These are phyloP conservation scores for Chrysocyon brachyurus DNA, from an alignment of 2,797 vertebrate genomes.

Conservation along the genomic window DNA sequence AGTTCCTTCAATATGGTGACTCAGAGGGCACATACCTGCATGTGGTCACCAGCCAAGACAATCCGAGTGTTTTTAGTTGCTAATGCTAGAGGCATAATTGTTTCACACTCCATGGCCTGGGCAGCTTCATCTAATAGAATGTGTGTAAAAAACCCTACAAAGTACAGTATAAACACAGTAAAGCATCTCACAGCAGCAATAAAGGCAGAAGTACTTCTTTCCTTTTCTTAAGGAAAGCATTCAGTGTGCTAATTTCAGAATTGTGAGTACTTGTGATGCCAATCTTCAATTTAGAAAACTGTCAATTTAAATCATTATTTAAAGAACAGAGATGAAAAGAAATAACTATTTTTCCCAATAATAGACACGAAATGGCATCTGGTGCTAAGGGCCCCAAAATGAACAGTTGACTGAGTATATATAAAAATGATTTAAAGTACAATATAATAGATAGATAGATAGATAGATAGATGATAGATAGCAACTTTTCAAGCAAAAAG, in stretches of 20 bases:
- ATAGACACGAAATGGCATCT: background rate
- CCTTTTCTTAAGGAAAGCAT: background rate
- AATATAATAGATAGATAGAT: too few relatives aligned
- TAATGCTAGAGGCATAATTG: slow-evolving; percentile 99
- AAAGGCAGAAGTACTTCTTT: background rate
- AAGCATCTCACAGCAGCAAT: slow-evolving; percentile 21
- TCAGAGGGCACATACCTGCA: slow-evolving; percentile 93
- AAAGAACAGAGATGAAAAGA: background rate
- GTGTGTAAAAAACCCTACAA: slow-evolving; percentile 97
- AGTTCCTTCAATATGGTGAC: background rate
- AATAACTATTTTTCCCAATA: slow-evolving; percentile 12
- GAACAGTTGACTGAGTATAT: background rate
- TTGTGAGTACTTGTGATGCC: background rate
- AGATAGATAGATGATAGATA: background rate
- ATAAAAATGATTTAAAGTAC: background rate
- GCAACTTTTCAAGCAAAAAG: slow-evolving; percentile 7
- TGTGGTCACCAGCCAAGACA: slow-evolving; percentile 99
- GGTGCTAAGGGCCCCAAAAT: background rate
- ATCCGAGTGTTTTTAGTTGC: slow-evolving; percentile 96
- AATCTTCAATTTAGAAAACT: slow-evolving; percentile 34
- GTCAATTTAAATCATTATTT: slow-evolving; percentile 25
- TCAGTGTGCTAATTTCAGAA: background rate
- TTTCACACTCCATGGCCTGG: slow-evolving; percentile 99
- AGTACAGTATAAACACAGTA: slow-evolving; percentile 75
- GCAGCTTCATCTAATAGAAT: slow-evolving; percentile 99